Percentiles rank a stretch among this genome's conserved stretches.
Conservation (phyloP, 2,113 vertebrate species). For the Emydura subglobosa region DNA sequence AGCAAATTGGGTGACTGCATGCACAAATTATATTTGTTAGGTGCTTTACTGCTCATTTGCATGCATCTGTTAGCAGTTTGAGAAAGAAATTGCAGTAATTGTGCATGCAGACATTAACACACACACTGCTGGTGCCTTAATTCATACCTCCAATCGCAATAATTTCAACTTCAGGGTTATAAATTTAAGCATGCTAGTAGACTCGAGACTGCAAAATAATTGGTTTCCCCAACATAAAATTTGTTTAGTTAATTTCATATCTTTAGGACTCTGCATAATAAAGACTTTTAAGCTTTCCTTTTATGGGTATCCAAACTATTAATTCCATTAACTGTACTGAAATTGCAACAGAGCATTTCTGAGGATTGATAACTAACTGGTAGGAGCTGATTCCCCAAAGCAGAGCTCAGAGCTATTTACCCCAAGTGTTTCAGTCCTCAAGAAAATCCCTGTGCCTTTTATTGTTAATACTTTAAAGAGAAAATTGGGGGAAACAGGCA, state of each 20-base stretch:
- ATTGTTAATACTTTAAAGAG: background rate
- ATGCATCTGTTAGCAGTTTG: background rate
- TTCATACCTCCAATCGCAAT: background rate
- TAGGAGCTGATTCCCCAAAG: slow-evolving; percentile 42
- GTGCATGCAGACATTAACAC: background rate
- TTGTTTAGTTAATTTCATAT: background rate
- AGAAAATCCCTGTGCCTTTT: background rate
- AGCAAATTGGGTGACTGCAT: background rate
- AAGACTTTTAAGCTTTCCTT: slow-evolving; percentile 8
- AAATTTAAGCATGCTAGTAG: background rate
- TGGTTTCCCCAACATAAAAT: background rate
- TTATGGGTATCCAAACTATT: slow-evolving; percentile 33
- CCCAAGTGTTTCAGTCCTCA: background rate
- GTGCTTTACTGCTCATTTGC: background rate
- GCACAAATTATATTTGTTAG: background rate
- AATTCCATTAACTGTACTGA: slow-evolving; percentile 7
- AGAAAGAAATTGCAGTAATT: background rate
- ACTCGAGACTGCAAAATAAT: background rate
- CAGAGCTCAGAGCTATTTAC: slow-evolving; percentile 14
- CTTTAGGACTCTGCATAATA: background rate
- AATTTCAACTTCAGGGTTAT: background rate
- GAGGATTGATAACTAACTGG: background rate
- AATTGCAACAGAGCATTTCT: slow-evolving; percentile 28
- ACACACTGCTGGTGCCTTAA: background rate
- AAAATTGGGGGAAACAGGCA: background rate